Percentiles rank a stretch among this genome's conserved stretches.
Conservation (phyloP, 2,113 vertebrate species). For the Hiodon alosoides region DNA sequence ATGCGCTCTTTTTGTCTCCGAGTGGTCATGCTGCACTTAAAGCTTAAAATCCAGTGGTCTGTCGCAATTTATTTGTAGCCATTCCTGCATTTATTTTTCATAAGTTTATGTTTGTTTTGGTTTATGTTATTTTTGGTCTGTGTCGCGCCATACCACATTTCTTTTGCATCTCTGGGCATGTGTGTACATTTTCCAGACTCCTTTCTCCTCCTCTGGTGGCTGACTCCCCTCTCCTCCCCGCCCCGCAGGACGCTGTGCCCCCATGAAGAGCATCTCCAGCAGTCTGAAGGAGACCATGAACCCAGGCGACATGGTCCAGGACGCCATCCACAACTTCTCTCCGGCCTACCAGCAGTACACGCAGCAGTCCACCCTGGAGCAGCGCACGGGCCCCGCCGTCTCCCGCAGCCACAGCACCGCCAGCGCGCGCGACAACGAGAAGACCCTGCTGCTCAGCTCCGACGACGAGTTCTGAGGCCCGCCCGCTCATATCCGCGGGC, state of each 20-base stretch:
- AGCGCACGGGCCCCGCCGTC: constrained; percentile 59
- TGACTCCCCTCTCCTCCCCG: neutral
- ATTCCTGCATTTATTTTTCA: neutral
- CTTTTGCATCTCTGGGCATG: constrained; percentile 12
- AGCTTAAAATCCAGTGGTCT: neutral
- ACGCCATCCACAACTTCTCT: constrained; percentile 97
- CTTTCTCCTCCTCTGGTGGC: neutral
- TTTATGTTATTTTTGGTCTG: neutral
- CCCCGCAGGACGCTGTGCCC: constrained; percentile 77
- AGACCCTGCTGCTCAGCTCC: constrained; percentile 90
- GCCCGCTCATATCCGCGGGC: neutral
- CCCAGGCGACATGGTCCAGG: constrained; percentile 93
- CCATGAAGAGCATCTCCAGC: constrained; percentile 99
- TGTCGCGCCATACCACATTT: neutral
- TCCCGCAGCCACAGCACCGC: constrained; percentile 64
- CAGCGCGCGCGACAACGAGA: constrained; percentile 75
- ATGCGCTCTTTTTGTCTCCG: neutral
- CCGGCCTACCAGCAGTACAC: constrained; percentile 99
- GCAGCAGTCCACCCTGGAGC: constrained; percentile 89
- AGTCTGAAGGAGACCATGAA: constrained; percentile 98
- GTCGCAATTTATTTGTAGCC: neutral
- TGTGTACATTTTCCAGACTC: constrained; percentile 11
- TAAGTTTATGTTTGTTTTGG: neutral
- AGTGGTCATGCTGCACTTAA: neutral
- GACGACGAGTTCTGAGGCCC: constrained; percentile 86